Conservation (phyloP, 2,113 vertebrate genomes). For the Muntiacus muntjak region DNA sequence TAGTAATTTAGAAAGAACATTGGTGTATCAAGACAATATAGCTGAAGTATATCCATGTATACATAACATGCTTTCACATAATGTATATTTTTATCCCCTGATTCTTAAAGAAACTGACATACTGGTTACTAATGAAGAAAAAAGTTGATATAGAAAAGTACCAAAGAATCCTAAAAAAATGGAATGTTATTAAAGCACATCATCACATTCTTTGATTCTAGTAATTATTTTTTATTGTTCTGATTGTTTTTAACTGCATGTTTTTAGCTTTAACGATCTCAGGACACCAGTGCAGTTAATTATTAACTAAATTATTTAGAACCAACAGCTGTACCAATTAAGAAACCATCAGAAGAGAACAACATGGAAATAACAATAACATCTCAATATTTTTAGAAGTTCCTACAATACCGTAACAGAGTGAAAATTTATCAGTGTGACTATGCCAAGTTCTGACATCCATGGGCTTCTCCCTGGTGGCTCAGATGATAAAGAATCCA, state of each 20-base stretch:
- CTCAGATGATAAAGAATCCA: background rate
- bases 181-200: background rate
- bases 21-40: background rate
- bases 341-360: slow-evolving; percentile 3
- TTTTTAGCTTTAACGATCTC: slow-evolving; percentile 19
- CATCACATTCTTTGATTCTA: background rate
- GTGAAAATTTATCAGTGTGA: background rate
- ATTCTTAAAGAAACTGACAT: background rate
- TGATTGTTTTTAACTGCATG: slow-evolving; percentile 24
- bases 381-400: background rate
- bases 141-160: background rate
- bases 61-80: background rate
- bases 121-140: background rate
- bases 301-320: slow-evolving; percentile 55
- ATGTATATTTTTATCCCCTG: background rate
- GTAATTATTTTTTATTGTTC: slow-evolving; percentile 24
- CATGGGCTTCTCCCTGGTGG: background rate
- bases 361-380: background rate
- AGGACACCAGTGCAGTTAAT: background rate
- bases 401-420: background rate
- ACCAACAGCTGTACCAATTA: slow-evolving; percentile 34
- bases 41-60: background rate
- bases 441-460: background rate
- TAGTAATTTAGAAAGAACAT: background rate
- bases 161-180: background rate